A percentile compares a stretch with the other conserved stretches of the same genome.
phyloP scores from a whole-genome alignment of 2,888 invertebrate genomes.

The Eustalomyia histrio region DNA sequence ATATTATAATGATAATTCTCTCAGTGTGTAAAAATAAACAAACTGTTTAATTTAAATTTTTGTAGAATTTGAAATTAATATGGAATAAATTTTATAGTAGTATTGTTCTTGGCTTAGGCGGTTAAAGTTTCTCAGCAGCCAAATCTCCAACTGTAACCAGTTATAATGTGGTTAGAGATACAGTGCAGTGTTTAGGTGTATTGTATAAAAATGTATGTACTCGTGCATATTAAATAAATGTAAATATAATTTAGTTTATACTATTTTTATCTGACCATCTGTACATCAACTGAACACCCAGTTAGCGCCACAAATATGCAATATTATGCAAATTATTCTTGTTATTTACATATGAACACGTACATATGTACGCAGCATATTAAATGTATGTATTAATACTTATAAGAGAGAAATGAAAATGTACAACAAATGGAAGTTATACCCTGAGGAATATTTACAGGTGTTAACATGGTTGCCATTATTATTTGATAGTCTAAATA shows the following conservation, averaged over 20 bases:
- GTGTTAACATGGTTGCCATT: slow-evolving; percentile 27
- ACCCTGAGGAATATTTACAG: slow-evolving; percentile 34
- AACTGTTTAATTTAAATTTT: too few relatives aligned
- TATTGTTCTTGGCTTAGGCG: too few relatives aligned
- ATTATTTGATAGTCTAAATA: neutral
- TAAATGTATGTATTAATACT: neutral
- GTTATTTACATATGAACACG: slow-evolving; percentile 40
- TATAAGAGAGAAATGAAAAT: slow-evolving; percentile 2
- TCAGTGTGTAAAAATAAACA: too few relatives aligned
- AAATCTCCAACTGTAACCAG: neutral
- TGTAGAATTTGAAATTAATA: too few relatives aligned
- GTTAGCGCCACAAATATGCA: slow-evolving; percentile 62
- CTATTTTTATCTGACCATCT: slow-evolving; percentile 63
- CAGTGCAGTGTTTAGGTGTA: slow-evolving; percentile 30
- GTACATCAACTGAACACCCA: slow-evolving; percentile 38
- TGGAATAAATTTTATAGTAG: too few relatives aligned
- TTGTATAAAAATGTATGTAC: slow-evolving; percentile 6
- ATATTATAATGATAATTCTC: too few relatives aligned
- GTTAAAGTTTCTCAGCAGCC: too few relatives aligned
- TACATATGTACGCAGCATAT: neutral
- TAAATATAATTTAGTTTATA: neutral
- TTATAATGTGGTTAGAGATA: neutral
- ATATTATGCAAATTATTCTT: slow-evolving; percentile 44
- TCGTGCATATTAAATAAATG: too few relatives aligned
- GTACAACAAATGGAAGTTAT: slow-evolving; percentile 18